Evolutionary conservation across 2,888 invertebrate species (phyloP), one percentile per base, ranked within the genome.

Genomic region (Mayetiola destructor): DNA sequence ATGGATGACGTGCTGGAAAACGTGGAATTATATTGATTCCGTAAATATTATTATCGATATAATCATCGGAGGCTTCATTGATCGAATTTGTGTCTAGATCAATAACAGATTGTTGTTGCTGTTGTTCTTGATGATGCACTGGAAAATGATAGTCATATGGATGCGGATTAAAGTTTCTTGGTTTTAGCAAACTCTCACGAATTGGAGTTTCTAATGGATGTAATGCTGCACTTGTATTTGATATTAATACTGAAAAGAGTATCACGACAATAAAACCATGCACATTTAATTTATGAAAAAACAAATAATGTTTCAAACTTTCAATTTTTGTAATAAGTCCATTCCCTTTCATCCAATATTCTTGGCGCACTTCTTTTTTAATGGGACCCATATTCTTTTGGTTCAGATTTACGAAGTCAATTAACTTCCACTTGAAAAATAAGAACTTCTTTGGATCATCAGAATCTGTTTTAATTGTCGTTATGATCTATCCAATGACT

Each of bases 161-260:
- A 65, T 73, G 73, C 32, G 70, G 72, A 64, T 74, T 73, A 64
- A 69, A 74, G 64, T 73, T 67, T 57, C 72, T 65, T 5, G 73
- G 72, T 35, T 65, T 63, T 37, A 73, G 65, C 59, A 66, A 67
- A 59, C 71, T 64, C 64, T 69, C 71, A 21, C 68, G 69, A 56
- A 68, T 66, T 23, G 64, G 64, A 61, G 68, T 67, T 62, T 71
- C 67, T 39, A 64, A 57, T 21, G 52, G 27, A 2, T 52, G 52
- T n/a, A 52, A 52, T 52, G 27, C 52, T n/a, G 8, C 6, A 8
- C 3, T 20, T 3, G 16, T 9, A 29, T 16, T 29, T 5, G 16
- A 6, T 2, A 16, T 29, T 5, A 16, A 30, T 2, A 30, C 6
- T 23, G 29, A 29, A 8, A 29, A 3, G 9, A 29, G 5, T 52